Conservation (phyloP, 1,140 invertebrate genomes). For the Antheraea mylitta region DNA sequence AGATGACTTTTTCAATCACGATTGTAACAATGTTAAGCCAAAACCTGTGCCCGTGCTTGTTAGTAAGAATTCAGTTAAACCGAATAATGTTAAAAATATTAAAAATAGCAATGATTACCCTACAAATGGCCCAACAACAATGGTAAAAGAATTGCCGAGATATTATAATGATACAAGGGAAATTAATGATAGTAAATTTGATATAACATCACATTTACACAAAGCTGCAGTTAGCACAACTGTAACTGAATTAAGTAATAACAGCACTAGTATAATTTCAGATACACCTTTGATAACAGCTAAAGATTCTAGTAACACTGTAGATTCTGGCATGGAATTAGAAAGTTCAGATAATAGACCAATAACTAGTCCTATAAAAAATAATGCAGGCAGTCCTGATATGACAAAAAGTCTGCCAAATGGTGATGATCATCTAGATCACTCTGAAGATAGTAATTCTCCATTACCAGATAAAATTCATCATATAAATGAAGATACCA, state of each 20-base stretch:
- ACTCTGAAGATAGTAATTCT: constrained; percentile 55
- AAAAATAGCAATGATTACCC: constrained; percentile 46
- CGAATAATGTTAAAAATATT: constrained; percentile 50
- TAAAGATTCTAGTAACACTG: constrained; percentile 47
- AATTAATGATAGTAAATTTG: constrained; percentile 44
- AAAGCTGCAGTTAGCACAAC: constrained; percentile 31
- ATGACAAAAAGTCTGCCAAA: constrained; percentile 40
- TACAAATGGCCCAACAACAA: constrained; percentile 46
- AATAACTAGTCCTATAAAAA: constrained; percentile 34
- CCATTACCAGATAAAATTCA: constrained; percentile 38
- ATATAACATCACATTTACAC: constrained; percentile 44
- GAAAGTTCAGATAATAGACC: constrained; percentile 39
- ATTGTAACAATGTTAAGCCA: constrained; percentile 79
- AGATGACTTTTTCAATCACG: constrained; percentile 86
- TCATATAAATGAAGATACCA: constrained; percentile 5
- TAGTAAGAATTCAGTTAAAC: constrained; percentile 61
- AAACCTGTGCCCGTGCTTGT: constrained; percentile 71
- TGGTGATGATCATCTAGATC: constrained; percentile 57
- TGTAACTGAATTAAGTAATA: constrained; percentile 40
- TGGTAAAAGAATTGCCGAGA: constrained; percentile 40
- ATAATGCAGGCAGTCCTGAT: constrained; percentile 22
- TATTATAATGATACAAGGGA: constrained; percentile 49
- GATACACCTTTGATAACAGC: constrained; percentile 44
- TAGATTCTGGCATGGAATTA: constrained; percentile 44
- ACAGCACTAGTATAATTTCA: constrained; percentile 55